Evolutionary conservation across 1,140 invertebrate species (phyloP).

Genomic region (Hyles euphorbiae): DNA sequence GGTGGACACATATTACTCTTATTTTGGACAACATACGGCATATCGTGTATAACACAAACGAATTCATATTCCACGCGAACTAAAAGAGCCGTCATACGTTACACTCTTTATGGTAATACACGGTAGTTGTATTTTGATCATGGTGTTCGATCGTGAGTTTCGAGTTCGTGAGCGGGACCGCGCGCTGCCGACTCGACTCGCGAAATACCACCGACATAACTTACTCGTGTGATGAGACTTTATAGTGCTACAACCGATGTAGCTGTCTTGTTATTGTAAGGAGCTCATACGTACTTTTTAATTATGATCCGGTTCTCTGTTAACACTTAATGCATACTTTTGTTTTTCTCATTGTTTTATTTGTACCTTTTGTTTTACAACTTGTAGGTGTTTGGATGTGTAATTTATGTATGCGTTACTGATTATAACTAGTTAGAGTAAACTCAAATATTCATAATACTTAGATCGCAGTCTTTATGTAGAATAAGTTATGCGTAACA

Average conservation of each 20-base stretch:
- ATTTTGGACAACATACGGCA: conserved; percentile 54
- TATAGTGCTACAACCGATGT: conserved; percentile 25
- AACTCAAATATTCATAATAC: too few species aligned
- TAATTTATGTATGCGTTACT: too few species aligned
- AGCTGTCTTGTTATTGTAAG: conserved; percentile 8
- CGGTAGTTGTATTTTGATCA: conserved; percentile 58
- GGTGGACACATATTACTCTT: conserved; percentile 41
- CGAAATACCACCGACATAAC: conserved; percentile 33
- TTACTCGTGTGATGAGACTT: conserved; percentile 46
- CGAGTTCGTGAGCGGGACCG: conserved; percentile 44
- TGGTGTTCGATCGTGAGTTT: conserved; percentile 57
- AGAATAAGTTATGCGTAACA: too few species aligned
- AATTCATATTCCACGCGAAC: conserved; percentile 63
- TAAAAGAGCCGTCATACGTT: conserved; percentile 68
- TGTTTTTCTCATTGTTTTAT: too few species aligned
- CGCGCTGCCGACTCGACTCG: conserved; percentile 20
- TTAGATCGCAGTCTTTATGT: too few species aligned
- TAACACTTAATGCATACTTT: too few species aligned
- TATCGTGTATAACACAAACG: conserved; percentile 56
- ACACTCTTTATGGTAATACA: conserved; percentile 68
- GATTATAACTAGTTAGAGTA: too few species aligned
- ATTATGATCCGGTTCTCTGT: too few species aligned
- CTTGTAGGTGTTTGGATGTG: too few species aligned
- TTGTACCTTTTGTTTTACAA: too few species aligned
- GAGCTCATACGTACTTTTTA: too few species aligned